Evolutionary conservation across 2,113 vertebrate genomes (phyloP).

Genomic region (Calidris pugnax): DNA sequence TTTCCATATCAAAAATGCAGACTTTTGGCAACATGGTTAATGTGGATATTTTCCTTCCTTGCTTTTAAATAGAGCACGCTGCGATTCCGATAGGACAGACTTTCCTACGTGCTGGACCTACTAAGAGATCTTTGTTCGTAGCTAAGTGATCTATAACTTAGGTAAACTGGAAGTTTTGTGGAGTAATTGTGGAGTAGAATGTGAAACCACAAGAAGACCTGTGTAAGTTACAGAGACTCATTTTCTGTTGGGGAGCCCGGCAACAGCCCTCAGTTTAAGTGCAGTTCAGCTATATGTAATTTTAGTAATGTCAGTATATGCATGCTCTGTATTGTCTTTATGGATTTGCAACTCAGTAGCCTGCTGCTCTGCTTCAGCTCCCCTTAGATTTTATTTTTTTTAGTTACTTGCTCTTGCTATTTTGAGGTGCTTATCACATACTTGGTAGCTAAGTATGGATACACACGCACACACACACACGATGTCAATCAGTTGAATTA

Average conservation of each 20-base stretch:
- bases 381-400: background rate
- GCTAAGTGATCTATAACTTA: background rate
- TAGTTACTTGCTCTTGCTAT: background rate
- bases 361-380: background rate
- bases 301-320: background rate
- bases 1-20: background rate
- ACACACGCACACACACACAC: too few relatives aligned
- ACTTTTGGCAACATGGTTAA: background rate
- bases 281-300: background rate
- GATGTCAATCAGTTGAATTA: background rate
- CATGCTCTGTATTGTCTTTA: background rate
- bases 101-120: background rate
- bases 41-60: background rate
- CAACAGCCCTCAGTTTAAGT: background rate
- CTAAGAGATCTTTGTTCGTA: background rate
- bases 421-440: background rate
- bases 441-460: background rate
- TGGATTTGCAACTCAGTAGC: background rate
- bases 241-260: background rate
- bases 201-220: background rate
- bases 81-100: background rate
- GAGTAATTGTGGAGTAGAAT: background rate
- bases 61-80: background rate
- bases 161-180: background rate
- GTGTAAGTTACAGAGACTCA: background rate